Conservation (phyloP, 1,140 invertebrate genomes). For the Asbolus verrucosus region DNA sequence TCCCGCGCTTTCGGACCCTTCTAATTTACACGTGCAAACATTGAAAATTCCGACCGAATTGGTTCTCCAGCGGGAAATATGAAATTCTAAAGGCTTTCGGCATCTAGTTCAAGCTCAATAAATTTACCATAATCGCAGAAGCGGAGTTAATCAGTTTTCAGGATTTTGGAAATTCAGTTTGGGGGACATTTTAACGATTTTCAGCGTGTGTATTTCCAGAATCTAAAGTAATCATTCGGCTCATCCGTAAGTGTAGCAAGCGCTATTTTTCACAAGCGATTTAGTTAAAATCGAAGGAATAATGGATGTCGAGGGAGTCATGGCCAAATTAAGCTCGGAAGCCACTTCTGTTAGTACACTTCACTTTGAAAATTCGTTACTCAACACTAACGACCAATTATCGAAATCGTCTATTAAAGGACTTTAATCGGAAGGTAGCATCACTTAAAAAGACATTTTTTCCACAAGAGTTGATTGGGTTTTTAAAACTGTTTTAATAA, state of each 20-base stretch:
- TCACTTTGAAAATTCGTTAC: constrained; percentile 51
- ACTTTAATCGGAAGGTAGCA: background rate
- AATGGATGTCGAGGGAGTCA: constrained; percentile 56
- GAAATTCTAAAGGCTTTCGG: constrained; percentile 3
- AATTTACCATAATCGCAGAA: background rate
- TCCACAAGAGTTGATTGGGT: too few relatives aligned
- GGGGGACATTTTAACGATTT: constrained; percentile 29
- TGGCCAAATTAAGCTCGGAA: constrained; percentile 51
- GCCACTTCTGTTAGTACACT: constrained; percentile 25
- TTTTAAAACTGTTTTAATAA: too few relatives aligned
- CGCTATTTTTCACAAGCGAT: constrained; percentile 60
- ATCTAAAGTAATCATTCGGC: constrained; percentile 54
- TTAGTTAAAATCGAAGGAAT: constrained; percentile 57
- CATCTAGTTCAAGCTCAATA: background rate
- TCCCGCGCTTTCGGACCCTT: constrained; percentile 7
- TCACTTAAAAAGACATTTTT: background rate
- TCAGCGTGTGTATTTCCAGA: constrained; percentile 54
- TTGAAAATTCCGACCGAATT: background rate
- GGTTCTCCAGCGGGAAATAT: constrained; percentile 16
- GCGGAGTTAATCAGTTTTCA: constrained; percentile 17
- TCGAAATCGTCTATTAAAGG: constrained; percentile 51
- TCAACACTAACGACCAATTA: constrained; percentile 53
- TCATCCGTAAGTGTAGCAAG: constrained; percentile 54
- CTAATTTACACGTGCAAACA: background rate
- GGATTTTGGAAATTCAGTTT: constrained; percentile 26